These are phyloP conservation scores for Myotis davidii DNA, from an alignment of 2,113 vertebrate species.

Conservation along the genomic window DNA sequence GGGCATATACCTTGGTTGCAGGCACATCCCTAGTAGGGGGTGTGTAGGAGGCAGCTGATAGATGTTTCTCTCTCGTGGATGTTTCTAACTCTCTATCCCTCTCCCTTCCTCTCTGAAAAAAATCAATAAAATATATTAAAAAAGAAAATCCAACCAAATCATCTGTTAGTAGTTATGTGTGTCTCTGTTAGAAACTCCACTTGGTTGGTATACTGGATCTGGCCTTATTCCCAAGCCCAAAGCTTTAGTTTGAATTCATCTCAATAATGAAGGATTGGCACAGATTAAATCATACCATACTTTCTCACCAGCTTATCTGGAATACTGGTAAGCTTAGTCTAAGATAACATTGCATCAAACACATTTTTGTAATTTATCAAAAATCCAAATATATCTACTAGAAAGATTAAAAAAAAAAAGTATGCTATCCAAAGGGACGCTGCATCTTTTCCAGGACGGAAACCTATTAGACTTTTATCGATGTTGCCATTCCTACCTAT, in stretches of 20 bases:
- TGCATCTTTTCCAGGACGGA: constrained; percentile 39
- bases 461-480: not conserved
- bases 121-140: too few species aligned
- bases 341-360: constrained; percentile 38
- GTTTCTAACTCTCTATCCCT: too few species aligned
- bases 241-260: constrained; percentile 28
- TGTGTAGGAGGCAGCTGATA: too few species aligned
- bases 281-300: constrained; percentile 3
- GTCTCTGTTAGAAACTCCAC: not conserved
- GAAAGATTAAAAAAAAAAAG: not conserved
- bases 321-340: constrained; percentile 44
- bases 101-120: too few species aligned
- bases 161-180: not conserved
- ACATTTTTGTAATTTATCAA: constrained; percentile 33
- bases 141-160: constrained; percentile 23
- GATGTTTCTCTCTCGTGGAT: too few species aligned
- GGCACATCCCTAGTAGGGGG: too few species aligned
- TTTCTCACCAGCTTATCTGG: constrained; percentile 35
- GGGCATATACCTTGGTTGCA: too few species aligned
- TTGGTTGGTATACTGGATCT: not conserved
- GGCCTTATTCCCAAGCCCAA: not conserved
- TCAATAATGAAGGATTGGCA: not conserved
- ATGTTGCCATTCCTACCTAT: not conserved
- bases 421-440: not conserved
- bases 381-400: constrained; percentile 11